phyloP scores from a whole-genome alignment of 2,888 invertebrate species.

The Agriopis leucophaearia region DNA sequence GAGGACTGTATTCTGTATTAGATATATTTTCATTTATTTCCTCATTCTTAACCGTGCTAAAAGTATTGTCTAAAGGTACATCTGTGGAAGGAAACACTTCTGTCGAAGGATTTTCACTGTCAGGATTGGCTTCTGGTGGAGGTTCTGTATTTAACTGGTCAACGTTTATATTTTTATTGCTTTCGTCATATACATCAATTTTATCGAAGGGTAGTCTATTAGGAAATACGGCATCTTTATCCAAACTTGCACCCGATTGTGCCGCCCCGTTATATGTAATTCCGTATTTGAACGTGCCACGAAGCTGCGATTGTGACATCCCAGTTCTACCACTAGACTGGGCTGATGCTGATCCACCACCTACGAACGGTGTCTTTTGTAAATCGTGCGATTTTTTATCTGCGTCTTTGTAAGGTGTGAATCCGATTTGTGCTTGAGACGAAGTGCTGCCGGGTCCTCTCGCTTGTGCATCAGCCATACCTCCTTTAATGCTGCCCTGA shows the following conservation, averaged over 20 bases:
- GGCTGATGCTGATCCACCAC: constrained; percentile 92
- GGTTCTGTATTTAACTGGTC: constrained; percentile 57
- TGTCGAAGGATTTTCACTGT: constrained; percentile 26
- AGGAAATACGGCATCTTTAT: constrained; percentile 82
- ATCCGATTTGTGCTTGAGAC: constrained; percentile 95
- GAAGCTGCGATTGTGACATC: constrained; percentile 93
- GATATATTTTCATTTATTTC: constrained; percentile 47
- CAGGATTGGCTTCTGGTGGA: constrained; percentile 43
- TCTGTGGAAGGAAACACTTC: constrained; percentile 48
- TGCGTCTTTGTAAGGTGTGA: constrained; percentile 90
- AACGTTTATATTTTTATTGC: constrained; percentile 74
- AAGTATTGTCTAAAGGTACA: constrained; percentile 45
- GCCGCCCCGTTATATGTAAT: constrained; percentile 93
- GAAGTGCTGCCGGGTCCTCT: constrained; percentile 94
- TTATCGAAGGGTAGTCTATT: constrained; percentile 76
- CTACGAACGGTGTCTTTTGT: constrained; percentile 88
- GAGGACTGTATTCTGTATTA: constrained; percentile 61
- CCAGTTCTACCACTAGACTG: constrained; percentile 92
- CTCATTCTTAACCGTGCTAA: constrained; percentile 50
- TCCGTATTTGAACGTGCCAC: constrained; percentile 92
- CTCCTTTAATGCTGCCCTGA: constrained; percentile 93
- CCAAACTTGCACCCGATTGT: constrained; percentile 92
- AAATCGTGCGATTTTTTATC: constrained; percentile 82
- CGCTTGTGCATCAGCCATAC: constrained; percentile 94
- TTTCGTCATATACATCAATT: constrained; percentile 77